Evolutionary conservation across 2,888 invertebrate species (phyloP).

Genomic region (Axea sp.): DNA sequence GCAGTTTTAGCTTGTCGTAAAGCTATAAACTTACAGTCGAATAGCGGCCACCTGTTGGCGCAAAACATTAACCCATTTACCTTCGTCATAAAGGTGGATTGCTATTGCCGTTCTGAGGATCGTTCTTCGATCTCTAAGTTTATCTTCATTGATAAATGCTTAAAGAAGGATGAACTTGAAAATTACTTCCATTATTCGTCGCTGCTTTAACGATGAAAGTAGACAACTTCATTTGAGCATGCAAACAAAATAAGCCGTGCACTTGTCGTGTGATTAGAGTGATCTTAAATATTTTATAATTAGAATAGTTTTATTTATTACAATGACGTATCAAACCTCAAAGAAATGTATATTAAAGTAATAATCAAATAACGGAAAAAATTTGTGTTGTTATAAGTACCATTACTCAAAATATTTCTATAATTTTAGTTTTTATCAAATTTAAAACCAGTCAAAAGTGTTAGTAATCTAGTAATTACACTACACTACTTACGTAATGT

Average conservation of each 20-base stretch:
- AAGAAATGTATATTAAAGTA: too few relatives aligned
- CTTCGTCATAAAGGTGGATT: conserved; percentile 74
- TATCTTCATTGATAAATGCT: conserved; percentile 47
- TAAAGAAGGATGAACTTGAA: conserved; percentile 41
- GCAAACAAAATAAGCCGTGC: neutral
- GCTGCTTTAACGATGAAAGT: conserved; percentile 14
- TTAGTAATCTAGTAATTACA: too few relatives aligned
- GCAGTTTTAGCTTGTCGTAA: conserved; percentile 73
- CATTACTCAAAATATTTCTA: too few relatives aligned
- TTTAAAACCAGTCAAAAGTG: too few relatives aligned
- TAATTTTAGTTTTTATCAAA: too few relatives aligned
- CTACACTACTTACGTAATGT: too few relatives aligned
- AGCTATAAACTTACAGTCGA: conserved; percentile 75
- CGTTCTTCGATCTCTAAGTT: conserved; percentile 61
- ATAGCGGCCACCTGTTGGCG: conserved; percentile 78
- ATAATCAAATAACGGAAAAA: too few relatives aligned
- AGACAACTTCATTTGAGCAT: conserved; percentile 7
- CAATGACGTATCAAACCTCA: too few relatives aligned
- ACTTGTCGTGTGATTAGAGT: too few relatives aligned
- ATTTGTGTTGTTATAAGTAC: too few relatives aligned
- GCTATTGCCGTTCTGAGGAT: conserved; percentile 66
- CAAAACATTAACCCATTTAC: conserved; percentile 78
- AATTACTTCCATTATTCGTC: conserved; percentile 35
- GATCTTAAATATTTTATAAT: too few relatives aligned
- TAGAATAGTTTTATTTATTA: too few relatives aligned